These are phyloP conservation scores for Brotula barbata DNA, from an alignment of 2,797 vertebrate genomes.

Conservation along the genomic window DNA sequence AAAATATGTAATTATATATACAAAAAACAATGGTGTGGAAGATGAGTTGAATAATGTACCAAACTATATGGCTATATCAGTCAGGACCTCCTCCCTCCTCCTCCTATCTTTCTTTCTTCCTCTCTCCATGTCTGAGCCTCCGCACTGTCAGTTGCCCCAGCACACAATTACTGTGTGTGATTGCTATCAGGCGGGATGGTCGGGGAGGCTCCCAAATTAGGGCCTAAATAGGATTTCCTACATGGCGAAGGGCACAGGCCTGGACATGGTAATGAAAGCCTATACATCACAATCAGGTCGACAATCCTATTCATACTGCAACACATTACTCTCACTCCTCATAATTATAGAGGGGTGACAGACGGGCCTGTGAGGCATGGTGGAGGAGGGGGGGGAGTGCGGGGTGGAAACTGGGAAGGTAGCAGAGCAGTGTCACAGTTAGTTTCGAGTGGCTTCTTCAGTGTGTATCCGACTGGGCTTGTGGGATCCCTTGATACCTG, in stretches of 20 bases:
- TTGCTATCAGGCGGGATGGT: slow-evolving; percentile 98
- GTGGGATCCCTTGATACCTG: slow-evolving; percentile 65
- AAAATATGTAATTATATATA: slow-evolving; percentile 47
- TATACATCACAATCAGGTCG: slow-evolving; percentile 99
- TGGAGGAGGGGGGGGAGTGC: slow-evolving; percentile 36
- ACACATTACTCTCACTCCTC: slow-evolving; percentile 91
- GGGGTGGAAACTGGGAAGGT: slow-evolving; percentile 28
- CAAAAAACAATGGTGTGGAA: slow-evolving; percentile 60
- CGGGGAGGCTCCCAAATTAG: slow-evolving; percentile 98
- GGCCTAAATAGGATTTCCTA: slow-evolving; percentile 99
- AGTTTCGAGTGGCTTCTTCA: slow-evolving; percentile 62
- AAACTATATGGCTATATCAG: slow-evolving; percentile 78
- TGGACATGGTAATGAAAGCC: slow-evolving; percentile 99
- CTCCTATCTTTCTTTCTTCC: slow-evolving; percentile 76
- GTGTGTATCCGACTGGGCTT: slow-evolving; percentile 25
- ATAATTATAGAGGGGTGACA: slow-evolving; percentile 86
- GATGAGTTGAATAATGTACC: slow-evolving; percentile 75
- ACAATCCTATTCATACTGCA: slow-evolving; percentile 95
- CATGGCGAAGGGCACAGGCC: slow-evolving; percentile 92
- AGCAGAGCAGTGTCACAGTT: slow-evolving; percentile 55
- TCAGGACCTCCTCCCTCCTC: slow-evolving; percentile 62
- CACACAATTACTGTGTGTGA: slow-evolving; percentile 99
- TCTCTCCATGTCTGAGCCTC: slow-evolving; percentile 64
- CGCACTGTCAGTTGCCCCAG: slow-evolving; percentile 90
- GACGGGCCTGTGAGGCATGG: slow-evolving; percentile 77